Conservation (phyloP, 2,113 vertebrate species). For the Holacanthus passer region DNA sequence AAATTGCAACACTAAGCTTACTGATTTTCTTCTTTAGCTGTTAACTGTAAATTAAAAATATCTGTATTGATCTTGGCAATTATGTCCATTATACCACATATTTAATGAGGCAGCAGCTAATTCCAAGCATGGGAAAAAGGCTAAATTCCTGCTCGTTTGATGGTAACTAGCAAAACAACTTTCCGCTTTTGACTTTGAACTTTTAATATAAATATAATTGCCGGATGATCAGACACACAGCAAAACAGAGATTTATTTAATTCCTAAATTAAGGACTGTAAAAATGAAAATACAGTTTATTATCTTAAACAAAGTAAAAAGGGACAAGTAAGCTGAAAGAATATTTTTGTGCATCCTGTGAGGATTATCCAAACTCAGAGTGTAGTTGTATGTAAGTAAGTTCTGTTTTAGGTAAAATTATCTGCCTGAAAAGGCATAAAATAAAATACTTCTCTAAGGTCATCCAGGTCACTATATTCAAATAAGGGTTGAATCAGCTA, state of each 20-base stretch:
- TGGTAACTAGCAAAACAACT: not conserved
- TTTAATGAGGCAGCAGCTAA: not conserved
- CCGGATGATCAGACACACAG: not conserved
- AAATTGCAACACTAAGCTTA: too few species aligned
- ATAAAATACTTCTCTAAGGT: too few species aligned
- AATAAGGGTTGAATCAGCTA: too few species aligned
- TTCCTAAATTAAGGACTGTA: not conserved
- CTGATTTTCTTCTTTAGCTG: not conserved
- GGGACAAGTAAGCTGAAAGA: not conserved
- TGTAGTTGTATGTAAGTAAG: not conserved
- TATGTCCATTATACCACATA: not conserved
- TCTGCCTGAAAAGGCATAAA: not conserved
- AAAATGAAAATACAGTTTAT: not conserved
- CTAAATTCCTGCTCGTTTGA: not conserved
- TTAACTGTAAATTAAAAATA: not conserved
- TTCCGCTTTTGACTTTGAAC: not conserved
- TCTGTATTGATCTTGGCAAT: not conserved
- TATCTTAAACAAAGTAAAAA: not conserved
- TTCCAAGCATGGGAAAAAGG: not conserved
- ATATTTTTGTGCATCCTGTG: not conserved
- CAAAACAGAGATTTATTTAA: not conserved
- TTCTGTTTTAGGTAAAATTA: not conserved
- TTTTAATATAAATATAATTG: not conserved
- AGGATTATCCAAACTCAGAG: not conserved
- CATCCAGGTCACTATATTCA: too few species aligned